phyloP scores from a whole-genome alignment of 2,888 invertebrate species.

The Pollenia labialis region DNA sequence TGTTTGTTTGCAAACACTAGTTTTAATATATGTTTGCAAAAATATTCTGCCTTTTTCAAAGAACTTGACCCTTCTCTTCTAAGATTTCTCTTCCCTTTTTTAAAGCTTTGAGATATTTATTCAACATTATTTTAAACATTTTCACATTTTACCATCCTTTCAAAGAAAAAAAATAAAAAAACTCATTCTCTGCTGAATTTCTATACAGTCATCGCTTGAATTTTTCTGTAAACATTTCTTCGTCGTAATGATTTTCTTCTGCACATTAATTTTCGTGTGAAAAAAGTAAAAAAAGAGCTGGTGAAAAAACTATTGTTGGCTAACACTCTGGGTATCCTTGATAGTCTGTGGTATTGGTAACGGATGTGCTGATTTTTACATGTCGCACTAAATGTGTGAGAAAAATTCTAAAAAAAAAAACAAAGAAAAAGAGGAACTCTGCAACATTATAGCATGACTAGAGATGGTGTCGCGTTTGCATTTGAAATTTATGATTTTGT shows the following conservation, averaged over 20 bases:
- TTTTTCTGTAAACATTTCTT: constrained; percentile 5
- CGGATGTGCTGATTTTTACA: constrained; percentile 73
- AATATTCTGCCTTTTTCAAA: not conserved
- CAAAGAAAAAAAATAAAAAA: not conserved
- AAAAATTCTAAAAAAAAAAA: constrained; percentile 37
- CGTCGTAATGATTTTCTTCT: constrained; percentile 60
- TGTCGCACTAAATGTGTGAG: constrained; percentile 65
- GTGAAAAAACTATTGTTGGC: constrained; percentile 69
- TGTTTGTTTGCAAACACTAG: too few species aligned
- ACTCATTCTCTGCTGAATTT: constrained; percentile 13
- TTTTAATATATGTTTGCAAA: too few species aligned
- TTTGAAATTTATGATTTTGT: constrained; percentile 80
- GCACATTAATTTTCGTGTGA: constrained; percentile 72
- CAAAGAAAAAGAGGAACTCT: constrained; percentile 24
- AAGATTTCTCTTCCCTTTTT: not conserved
- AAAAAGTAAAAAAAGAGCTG: not conserved
- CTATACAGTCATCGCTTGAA: not conserved
- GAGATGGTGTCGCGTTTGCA: constrained; percentile 76
- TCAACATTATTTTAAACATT: constrained; percentile 44
- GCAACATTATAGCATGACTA: constrained; percentile 75
- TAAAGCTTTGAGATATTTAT: constrained; percentile 57
- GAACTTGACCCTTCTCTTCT: not conserved
- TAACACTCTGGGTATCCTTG: constrained; percentile 54
- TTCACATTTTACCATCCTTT: not conserved
- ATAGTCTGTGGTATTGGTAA: constrained; percentile 62